A percentile compares a stretch with the other conserved stretches of the same genome.
Conservation (phyloP, 2,113 vertebrate species). For the Rhinogobius similis region DNA sequence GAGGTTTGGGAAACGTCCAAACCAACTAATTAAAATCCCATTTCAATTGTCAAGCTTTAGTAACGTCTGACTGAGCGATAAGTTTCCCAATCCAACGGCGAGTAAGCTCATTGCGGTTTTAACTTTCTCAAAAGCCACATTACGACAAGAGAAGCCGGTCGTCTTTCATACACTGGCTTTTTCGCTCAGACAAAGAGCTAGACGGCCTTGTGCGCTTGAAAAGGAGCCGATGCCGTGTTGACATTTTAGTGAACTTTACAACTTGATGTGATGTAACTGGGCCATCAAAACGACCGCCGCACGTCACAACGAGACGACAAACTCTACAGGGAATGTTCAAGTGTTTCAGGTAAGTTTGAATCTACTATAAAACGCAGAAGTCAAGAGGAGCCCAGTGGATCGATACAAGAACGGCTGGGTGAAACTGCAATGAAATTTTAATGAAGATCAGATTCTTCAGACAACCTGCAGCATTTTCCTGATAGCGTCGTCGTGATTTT, state of each 20-base stretch:
- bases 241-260: background rate
- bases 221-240: background rate
- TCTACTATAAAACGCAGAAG: background rate
- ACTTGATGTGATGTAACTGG: background rate
- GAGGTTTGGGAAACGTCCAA: conserved; percentile 64
- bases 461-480: too few relatives aligned
- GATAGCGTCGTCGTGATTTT: too few relatives aligned
- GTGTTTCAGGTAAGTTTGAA: conserved; percentile 32
- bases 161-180: background rate
- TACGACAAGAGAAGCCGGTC: background rate
- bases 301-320: conserved; percentile 42
- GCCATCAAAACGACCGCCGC: conserved; percentile 28
- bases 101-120: conserved; percentile 58
- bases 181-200: background rate
- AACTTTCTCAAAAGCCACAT: conserved; percentile 6
- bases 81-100: conserved; percentile 50
- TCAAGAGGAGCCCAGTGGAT: too few relatives aligned
- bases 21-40: conserved; percentile 73
- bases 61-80: conserved; percentile 71
- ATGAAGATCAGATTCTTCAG: too few relatives aligned
- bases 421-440: too few relatives aligned
- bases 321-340: conserved; percentile 31
- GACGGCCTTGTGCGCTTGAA: background rate
- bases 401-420: too few relatives aligned
- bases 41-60: conserved; percentile 69